Base-by-base conservation (phyloP, 2,113 vertebrate species). In the Dipodomys spectabilis region DNA sequence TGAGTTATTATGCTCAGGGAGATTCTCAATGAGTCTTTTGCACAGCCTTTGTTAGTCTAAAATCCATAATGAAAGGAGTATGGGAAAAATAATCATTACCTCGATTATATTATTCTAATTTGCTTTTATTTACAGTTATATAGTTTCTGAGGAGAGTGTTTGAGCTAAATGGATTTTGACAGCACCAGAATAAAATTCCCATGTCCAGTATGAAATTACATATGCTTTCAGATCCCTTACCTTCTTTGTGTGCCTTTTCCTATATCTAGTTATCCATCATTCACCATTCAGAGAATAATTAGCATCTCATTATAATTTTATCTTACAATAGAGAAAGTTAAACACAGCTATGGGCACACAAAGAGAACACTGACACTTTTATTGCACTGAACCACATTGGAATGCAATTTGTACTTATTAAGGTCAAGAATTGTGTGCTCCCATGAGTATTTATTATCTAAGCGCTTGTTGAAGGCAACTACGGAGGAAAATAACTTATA, bases 131-230 rank as follows among this genome's bases (percentile, higher is more conserved):
- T 97, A 83, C 32, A 87, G 44, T 81, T 94, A 35, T 95, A 71
- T 18, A 78, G 44, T 85, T 92, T 79, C 80, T 62, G 45, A 90
- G 64, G 68, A 90, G 45, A 94, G 7, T 62, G 10, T 91, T 95
- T 94, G 93, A 91, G 92, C 20, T 62, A 87, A 96, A 96, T 82
- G n/a, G 32, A 88, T 86, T 95, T 83, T 95, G 94, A 95, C 89
- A 97, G 90, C 35, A 90, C 44, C 88, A 64, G 75, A 92, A 84
- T 90, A 68, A 53, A 72, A 86, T 92, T 90, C 49, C 44, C 62
- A 20, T 74, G 65, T 80, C 93, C 65, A 79, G 65, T 62, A 19
- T 81, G 85, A 86, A 82, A 77, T 93, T 90, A 60, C 74, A 65
- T 60, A 80, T 68, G 45, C 60, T 95, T 74, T 30, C 64, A 81